Conservation (phyloP, 1,140 invertebrate species). For the Leptinotarsa lineolata region DNA sequence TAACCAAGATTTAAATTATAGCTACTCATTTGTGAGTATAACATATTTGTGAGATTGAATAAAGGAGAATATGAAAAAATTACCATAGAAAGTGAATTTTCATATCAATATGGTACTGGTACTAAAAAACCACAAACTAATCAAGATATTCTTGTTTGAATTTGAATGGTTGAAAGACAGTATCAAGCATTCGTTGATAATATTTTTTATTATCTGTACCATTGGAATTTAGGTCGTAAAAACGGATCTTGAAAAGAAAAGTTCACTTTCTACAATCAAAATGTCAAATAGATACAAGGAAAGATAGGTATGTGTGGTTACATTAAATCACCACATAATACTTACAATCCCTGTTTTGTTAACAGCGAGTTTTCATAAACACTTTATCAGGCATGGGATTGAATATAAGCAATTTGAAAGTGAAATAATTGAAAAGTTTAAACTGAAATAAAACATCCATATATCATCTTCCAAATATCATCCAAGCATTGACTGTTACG, state of each 20-base stretch:
- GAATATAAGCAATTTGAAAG: conserved; percentile 1
- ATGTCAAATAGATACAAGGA: conserved; percentile 15
- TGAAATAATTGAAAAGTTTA: conserved; percentile 16
- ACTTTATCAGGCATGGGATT: conserved; percentile 20
- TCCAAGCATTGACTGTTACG: background rate
- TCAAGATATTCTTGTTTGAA: conserved; percentile 2
- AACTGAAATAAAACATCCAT: conserved; percentile 12
- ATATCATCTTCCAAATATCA: conserved; percentile 13
- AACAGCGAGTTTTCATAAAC: conserved; percentile 24
- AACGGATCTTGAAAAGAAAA: conserved; percentile 28
- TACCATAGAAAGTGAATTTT: conserved; percentile 7
- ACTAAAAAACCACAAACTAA: background rate
- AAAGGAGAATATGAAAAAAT: background rate
- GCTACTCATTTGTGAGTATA: no score
- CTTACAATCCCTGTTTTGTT: conserved; percentile 29
- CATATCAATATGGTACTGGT: conserved; percentile 19
- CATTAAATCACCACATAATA: conserved; percentile 13
- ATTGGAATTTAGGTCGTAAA: conserved; percentile 30
- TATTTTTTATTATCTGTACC: conserved; percentile 25
- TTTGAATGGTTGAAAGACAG: background rate
- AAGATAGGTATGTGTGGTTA: background rate
- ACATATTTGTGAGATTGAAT: no score
- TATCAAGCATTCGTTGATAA: conserved; percentile 20
- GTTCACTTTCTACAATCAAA: conserved; percentile 27
- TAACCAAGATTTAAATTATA: no score